Conservation (phyloP, 1,140 invertebrate genomes). For the Sinonovacula constricta region DNA sequence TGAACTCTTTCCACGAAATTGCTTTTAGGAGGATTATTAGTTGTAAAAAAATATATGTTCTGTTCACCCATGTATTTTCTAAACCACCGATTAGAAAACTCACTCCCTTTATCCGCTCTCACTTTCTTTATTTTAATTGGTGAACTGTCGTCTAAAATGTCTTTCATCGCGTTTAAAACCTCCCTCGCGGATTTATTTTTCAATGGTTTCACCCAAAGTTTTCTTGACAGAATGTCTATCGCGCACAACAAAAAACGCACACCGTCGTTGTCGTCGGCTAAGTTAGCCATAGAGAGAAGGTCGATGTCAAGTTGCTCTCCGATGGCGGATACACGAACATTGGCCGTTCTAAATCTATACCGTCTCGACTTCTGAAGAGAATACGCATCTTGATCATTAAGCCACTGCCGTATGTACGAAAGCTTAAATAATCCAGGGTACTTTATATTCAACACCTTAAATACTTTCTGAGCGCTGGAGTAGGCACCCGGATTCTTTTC, state of each 20-base stretch:
- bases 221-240: conserved; percentile 42
- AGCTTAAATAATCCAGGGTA: conserved; percentile 10
- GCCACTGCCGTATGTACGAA: conserved; percentile 13
- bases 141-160: conserved; percentile 19
- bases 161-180: conserved; percentile 52
- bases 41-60: conserved; percentile 20
- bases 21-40: conserved; percentile 9
- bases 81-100: conserved; percentile 22
- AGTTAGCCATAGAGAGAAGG: conserved; percentile 35
- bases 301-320: conserved; percentile 46
- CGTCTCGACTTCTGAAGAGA: not conserved
- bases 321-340: conserved; percentile 21
- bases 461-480: conserved; percentile 2
- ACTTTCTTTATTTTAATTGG: conserved; percentile 30
- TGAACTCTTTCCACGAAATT: conserved; percentile 30
- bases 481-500: conserved; percentile 8
- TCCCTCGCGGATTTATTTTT: conserved; percentile 51
- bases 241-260: conserved; percentile 44
- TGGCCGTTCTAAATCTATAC: conserved; percentile 33
- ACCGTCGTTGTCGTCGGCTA: conserved; percentile 39
- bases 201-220: conserved; percentile 45
- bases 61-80: conserved; percentile 25
- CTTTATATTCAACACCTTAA: conserved; percentile 6
- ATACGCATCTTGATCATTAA: conserved; percentile 47
- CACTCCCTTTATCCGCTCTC: not conserved